Evolutionary conservation across 1,140 invertebrate species (phyloP).

Genomic region (Neocloeon triangulifer): DNA sequence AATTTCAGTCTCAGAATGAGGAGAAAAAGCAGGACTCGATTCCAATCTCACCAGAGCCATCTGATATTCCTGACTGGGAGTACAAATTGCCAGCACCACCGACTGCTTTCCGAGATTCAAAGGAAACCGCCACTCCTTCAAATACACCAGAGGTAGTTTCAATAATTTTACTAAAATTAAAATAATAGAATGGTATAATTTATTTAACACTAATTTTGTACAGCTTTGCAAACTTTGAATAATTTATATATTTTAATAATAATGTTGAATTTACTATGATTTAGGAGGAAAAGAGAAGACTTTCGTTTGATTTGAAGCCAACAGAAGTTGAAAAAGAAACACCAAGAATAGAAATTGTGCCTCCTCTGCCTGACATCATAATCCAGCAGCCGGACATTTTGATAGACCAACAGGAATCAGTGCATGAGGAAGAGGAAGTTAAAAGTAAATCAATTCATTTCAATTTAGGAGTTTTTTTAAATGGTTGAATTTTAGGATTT

Average conservation of each 20-base stretch:
- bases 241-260: no score
- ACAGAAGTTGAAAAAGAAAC: neutral
- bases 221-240: no score
- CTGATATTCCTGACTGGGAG: conserved; percentile 23
- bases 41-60: neutral
- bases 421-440: no score
- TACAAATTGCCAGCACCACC: conserved; percentile 37
- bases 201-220: no score
- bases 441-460: no score
- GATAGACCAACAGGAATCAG: no score
- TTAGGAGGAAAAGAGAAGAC: neutral
- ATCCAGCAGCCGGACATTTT: no score
- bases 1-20: neutral
- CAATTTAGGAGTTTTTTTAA: no score
- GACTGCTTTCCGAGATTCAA: conserved; percentile 26
- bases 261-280: neutral
- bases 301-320: neutral
- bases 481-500: no score
- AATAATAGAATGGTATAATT: conserved; percentile 14
- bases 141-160: conserved; percentile 3
- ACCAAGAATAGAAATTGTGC: neutral
- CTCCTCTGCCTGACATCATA: no score
- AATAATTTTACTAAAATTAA: conserved; percentile 9
- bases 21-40: neutral
- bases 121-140: conserved; percentile 13